Evolutionary conservation across 2,797 vertebrate species (phyloP).

Genomic region (Leptodactylus fallax): DNA sequence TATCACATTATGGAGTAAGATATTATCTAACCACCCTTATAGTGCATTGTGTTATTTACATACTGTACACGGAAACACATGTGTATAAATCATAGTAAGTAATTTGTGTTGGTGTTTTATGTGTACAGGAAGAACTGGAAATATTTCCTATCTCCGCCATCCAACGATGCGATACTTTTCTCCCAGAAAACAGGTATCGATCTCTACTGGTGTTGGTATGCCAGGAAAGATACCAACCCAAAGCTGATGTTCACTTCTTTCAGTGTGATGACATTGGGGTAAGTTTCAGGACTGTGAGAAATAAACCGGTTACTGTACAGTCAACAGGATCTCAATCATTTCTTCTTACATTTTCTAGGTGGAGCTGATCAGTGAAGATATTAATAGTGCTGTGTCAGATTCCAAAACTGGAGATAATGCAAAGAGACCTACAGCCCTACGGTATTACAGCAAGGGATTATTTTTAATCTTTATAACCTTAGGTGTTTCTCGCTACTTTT

Average conservation of each 20-base stretch:
- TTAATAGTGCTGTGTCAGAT: constrained; percentile 75
- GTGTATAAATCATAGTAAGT: background rate
- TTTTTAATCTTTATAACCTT: background rate
- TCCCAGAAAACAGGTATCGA: constrained; percentile 71
- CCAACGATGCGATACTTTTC: constrained; percentile 78
- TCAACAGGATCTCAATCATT: background rate
- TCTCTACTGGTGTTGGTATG: constrained; percentile 83
- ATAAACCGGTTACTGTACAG: background rate
- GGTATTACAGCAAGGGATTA: constrained; percentile 70
- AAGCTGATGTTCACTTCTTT: constrained; percentile 86
- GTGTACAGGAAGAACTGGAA: constrained; percentile 82
- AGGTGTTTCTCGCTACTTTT: background rate
- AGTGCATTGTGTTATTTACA: too few species aligned
- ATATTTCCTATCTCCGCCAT: constrained; percentile 76
- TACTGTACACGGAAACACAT: background rate
- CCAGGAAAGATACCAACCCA: constrained; percentile 75
- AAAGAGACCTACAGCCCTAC: constrained; percentile 70
- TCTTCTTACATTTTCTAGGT: constrained; percentile 72
- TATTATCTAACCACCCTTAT: too few species aligned
- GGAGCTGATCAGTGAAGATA: constrained; percentile 79
- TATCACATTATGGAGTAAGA: too few species aligned
- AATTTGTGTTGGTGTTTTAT: background rate
- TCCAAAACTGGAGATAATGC: constrained; percentile 70
- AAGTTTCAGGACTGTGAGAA: constrained; percentile 29
- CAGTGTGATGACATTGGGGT: constrained; percentile 74